Percentiles rank a stretch among this genome's conserved stretches.
Conservation (phyloP, 1,140 invertebrate genomes). For the Anastrepha ludens region DNA sequence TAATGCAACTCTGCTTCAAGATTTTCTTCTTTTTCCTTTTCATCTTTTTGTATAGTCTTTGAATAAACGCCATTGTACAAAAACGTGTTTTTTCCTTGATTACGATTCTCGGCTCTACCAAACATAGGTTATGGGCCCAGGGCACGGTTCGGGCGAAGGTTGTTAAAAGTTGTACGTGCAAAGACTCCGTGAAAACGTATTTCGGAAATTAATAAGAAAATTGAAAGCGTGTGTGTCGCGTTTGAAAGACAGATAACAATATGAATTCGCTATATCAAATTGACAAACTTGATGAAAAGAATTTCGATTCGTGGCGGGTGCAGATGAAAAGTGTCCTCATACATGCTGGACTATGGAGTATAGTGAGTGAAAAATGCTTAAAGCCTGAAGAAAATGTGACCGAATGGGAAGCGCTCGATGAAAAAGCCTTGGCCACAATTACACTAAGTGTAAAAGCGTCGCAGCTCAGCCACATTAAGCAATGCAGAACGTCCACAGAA, state of each 20-base stretch:
- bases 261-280: slow-evolving; percentile 32
- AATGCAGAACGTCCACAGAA: too few species aligned
- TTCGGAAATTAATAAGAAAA: not conserved
- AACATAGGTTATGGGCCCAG: slow-evolving; percentile 46
- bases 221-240: not conserved
- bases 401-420: too few species aligned
- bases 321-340: slow-evolving; percentile 8
- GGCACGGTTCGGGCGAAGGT: not conserved
- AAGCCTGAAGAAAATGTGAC: not conserved
- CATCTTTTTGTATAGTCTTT: too few species aligned
- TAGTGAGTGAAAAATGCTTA: not conserved
- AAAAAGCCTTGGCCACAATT: too few species aligned
- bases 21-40: too few species aligned
- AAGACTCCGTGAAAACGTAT: too few species aligned
- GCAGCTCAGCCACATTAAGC: too few species aligned
- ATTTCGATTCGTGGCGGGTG: slow-evolving; percentile 18
- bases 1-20: too few species aligned
- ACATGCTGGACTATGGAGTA: not conserved
- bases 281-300: not conserved
- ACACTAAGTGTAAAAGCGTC: too few species aligned
- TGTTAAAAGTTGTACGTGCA: too few species aligned
- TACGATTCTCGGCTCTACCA: not conserved
- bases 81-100: too few species aligned
- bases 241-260: not conserved
- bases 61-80: too few species aligned